Base-by-base conservation (phyloP, 2,797 vertebrate genomes). In the Ambastaia sidthimunki region DNA sequence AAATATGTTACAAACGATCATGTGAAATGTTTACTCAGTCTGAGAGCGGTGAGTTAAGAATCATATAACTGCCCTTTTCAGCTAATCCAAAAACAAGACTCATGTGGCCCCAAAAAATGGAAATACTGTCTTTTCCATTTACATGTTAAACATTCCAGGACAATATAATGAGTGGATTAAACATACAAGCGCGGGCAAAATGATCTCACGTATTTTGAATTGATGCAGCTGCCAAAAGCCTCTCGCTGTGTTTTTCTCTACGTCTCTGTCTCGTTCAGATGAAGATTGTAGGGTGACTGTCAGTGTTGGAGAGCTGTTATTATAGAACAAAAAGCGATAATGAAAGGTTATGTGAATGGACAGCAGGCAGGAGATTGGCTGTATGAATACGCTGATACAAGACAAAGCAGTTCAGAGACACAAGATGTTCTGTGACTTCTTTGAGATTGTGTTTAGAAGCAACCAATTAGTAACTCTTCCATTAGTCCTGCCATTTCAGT, bases 221-320 rank as follows among this genome's bases (percentile, higher is more conserved):
- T 37, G 57, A 7, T 7, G 3, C 23, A 13, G 71, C 63, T 74
- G 31, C 25, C 59, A 37, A 10, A 59, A 47, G 3, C 9, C 15
- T 65, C 41, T 67, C 15, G 19, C 57, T 73, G 6, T 57, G 13
- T 31, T 12, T 62, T 21, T 66, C 34, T 78, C 19, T 55, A 65
- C 62, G 16, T 7, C 9, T 54, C 23, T 75, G 71, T 76, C 60
- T 79, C 28, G 67, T 68, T 80, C 72, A 72, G 76, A 18, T 73
- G 78, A 13, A 83, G 82, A 88, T 85, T 87, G 80, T 57, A 86
- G 84, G 80, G 55, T 78, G 78, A 34, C 72, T 75, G 76, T 80
- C 76, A 73, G 37, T 78, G 67, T 80, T 31, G 15, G 37, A 80
- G 69, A 69, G 80, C 78, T 85, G 78, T 86, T 86, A 86, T 84